A percentile compares a stretch with the other conserved stretches of the same genome.
Evolutionary conservation across 2,797 vertebrate genomes (phyloP).

Genomic region (Eremophila alpestris): DNA sequence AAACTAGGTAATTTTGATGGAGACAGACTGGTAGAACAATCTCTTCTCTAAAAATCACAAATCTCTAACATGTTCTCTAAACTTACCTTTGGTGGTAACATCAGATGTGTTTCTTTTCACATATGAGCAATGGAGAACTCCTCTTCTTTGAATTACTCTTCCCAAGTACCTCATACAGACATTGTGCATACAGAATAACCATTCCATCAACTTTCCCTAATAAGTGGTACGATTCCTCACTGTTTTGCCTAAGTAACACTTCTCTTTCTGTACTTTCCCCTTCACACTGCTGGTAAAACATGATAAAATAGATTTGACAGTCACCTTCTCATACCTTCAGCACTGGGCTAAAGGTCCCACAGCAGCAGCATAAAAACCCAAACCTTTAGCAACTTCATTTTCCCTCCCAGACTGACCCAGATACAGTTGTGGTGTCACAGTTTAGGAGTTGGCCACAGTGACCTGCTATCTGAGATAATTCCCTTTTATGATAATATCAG

Average conservation of each 20-base stretch:
- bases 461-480: not conserved
- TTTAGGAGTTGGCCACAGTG: not conserved
- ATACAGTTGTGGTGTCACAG: not conserved
- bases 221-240: accelerated
- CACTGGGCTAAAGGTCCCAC: not conserved
- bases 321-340: not conserved
- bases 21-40: not conserved
- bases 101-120: not conserved
- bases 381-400: not conserved
- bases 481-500: conserved; percentile 10
- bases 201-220: not conserved
- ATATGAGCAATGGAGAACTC: not conserved
- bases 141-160: not conserved
- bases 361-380: not conserved
- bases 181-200: not conserved
- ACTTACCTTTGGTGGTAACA: not conserved
- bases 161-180: accelerated
- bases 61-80: not conserved
- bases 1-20: not conserved
- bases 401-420: not conserved
- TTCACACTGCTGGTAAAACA: not conserved
- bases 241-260: not conserved
- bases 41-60: not conserved
- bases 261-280: not conserved
- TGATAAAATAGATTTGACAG: not conserved